A percentile compares a stretch with the other conserved stretches of the same genome.
phyloP scores from a whole-genome alignment of 2,888 invertebrate genomes.

The Limenitis camilla region DNA sequence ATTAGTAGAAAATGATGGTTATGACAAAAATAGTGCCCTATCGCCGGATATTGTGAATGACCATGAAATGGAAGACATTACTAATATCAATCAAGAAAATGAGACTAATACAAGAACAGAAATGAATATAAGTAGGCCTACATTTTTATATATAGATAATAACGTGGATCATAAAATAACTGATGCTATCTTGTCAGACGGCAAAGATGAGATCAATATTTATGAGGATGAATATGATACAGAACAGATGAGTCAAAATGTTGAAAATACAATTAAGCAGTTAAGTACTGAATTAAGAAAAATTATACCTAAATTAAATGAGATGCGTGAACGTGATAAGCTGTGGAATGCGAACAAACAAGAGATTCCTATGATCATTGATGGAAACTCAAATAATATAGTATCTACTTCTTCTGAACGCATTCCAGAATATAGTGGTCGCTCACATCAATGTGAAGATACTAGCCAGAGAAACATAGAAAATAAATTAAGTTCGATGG shows the following conservation, averaged over 20 bases:
- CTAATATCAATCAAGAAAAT: constrained; percentile 51
- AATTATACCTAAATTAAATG: constrained; percentile 67
- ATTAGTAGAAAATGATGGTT: constrained; percentile 51
- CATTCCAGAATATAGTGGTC: constrained; percentile 5
- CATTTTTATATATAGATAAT: constrained; percentile 61
- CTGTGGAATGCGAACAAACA: constrained; percentile 50
- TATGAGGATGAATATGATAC: constrained; percentile 55
- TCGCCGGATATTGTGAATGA: constrained; percentile 24
- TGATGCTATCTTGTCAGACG: constrained; percentile 76
- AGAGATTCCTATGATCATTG: constrained; percentile 38
- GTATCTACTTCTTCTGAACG: constrained; percentile 28
- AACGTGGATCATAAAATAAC: constrained; percentile 60
- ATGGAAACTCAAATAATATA: constrained; percentile 61
- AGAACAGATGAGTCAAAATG: constrained; percentile 55
- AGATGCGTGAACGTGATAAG: constrained; percentile 62
- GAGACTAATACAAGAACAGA: constrained; percentile 55
- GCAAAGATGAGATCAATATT: constrained; percentile 71
- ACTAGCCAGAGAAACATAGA: constrained; percentile 18
- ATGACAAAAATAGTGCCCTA: constrained; percentile 34
- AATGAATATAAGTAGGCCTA: constrained; percentile 64
- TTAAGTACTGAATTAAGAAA: constrained; percentile 63
- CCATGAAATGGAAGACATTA: constrained; percentile 35
- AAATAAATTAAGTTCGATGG: constrained; percentile 15
- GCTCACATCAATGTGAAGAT: constrained; percentile 9
- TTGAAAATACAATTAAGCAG: constrained; percentile 66